Conservation (phyloP, 92 coral and sea anemone species). For the Bergia sp. region DNA sequence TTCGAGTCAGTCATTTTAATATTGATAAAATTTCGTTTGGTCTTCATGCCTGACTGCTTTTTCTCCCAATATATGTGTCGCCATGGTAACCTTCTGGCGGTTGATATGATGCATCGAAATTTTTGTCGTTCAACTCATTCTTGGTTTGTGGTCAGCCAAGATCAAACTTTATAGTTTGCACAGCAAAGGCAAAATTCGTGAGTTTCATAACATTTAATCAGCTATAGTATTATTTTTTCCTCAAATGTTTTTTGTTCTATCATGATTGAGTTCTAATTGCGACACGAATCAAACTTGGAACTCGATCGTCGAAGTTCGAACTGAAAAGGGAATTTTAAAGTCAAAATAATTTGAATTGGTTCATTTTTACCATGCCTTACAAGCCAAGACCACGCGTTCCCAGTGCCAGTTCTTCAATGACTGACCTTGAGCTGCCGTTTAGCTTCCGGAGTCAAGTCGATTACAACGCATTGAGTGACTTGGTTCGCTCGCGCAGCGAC, state of each 20-base stretch:
- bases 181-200: neutral
- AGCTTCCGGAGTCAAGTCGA: conserved; percentile 70
- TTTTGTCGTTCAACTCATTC: neutral
- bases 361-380: conserved; percentile 47
- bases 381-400: conserved; percentile 56
- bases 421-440: conserved; percentile 54
- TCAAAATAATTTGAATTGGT: neutral
- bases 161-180: neutral
- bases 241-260: neutral
- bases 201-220: neutral
- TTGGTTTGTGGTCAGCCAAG: neutral
- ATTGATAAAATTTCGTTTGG: no score
- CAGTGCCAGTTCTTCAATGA: conserved; percentile 52
- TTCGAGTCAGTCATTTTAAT: no score
- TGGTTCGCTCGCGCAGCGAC: conserved; percentile 94
- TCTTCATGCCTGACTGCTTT: no score
- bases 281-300: neutral
- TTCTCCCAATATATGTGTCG: neutral
- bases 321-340: neutral
- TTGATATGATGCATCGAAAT: neutral
- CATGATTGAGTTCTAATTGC: neutral
- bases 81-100: neutral
- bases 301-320: neutral
- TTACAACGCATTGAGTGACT: conserved; percentile 76
- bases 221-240: neutral